Evolutionary conservation across 2,888 invertebrate species (phyloP), one percentile per base, ranked within the genome.

Genomic region (Therioaphis trifolii): DNA sequence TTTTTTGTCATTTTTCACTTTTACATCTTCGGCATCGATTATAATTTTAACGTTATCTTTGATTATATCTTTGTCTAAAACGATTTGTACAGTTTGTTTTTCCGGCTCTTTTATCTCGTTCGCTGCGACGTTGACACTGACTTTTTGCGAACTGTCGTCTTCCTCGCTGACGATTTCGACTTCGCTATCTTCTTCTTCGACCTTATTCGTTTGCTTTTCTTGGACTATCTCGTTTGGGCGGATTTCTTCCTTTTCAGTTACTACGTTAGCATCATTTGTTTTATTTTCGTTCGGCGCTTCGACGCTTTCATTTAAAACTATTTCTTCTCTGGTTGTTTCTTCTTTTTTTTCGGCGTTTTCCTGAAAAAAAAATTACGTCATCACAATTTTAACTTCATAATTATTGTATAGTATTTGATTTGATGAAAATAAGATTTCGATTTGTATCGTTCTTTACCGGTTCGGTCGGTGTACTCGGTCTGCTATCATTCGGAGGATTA

Each of bases 211-310:
- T 35, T 63, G 66, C 2, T 27, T 24, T 2, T 75, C 43, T 58
- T 77, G 66, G 4, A 35, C 15, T 66, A 40, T 40, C 14, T 40
- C 52, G 27, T 24, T 18, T 66, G 46, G n/a, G 18, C 7, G 63
- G 18, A 14, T 43, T 88, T 86, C 89, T 86, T 87, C 87, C 21
- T 71, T 85, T 84, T 86, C 85, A 84, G 85, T 85, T 78, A 85
- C 85, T 74, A 85, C 84, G 61, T 86, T n/a, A n/a, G n/a, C 86
- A 71, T 78, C 4, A 35, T 21, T 40, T n/a, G 49, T 78, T 40
- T 78, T 40, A 40, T 24, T 84, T 72, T 85, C 86, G 74, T 85
- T 86, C 15, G 69, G 78, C 76, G 85, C 74, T 69, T 86, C 85
- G 43, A 71, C 84, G 72, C 76, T 85, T 74, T 86, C 85, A 14